Percentiles rank a stretch among this genome's conserved stretches.
Conservation (phyloP, 2,797 vertebrate species). For the Ctenopoma multispine region DNA sequence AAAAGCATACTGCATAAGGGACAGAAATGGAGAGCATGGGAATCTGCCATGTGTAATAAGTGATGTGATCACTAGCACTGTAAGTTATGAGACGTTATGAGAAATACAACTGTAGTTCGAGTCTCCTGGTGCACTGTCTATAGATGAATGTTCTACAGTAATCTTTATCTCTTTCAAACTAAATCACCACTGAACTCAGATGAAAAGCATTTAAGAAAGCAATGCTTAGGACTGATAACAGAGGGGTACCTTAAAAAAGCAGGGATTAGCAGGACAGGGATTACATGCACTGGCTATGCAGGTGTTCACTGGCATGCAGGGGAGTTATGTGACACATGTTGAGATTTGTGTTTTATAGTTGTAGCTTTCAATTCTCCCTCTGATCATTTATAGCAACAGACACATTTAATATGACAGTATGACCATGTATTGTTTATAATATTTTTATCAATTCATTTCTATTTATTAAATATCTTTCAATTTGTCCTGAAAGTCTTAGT, state of each 20-base stretch:
- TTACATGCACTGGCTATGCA: constrained; percentile 47
- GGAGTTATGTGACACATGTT: constrained; percentile 23
- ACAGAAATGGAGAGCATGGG: background rate
- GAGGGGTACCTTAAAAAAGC: constrained; percentile 33
- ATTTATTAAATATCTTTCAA: background rate
- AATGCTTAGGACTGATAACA: background rate
- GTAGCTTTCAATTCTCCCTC: constrained; percentile 1
- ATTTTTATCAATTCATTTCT: background rate
- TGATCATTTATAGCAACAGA: background rate
- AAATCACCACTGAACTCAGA: constrained; percentile 2
- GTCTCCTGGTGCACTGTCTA: background rate
- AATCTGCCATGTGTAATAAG: background rate
- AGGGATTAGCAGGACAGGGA: constrained; percentile 51
- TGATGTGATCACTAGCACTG: background rate
- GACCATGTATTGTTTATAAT: background rate
- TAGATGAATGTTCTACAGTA: constrained; percentile 12
- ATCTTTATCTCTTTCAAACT: constrained; percentile 1
- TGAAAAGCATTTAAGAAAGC: constrained; percentile 6
- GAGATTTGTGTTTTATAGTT: constrained; percentile 3
- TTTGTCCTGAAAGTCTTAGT: background rate
- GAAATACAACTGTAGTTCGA: background rate
- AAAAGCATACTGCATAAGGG: background rate
- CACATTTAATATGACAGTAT: background rate
- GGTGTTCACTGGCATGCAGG: constrained; percentile 53
- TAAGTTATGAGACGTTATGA: background rate